phyloP scores from a whole-genome alignment of 2,888 invertebrate species.

The Perithous albicinctus region DNA sequence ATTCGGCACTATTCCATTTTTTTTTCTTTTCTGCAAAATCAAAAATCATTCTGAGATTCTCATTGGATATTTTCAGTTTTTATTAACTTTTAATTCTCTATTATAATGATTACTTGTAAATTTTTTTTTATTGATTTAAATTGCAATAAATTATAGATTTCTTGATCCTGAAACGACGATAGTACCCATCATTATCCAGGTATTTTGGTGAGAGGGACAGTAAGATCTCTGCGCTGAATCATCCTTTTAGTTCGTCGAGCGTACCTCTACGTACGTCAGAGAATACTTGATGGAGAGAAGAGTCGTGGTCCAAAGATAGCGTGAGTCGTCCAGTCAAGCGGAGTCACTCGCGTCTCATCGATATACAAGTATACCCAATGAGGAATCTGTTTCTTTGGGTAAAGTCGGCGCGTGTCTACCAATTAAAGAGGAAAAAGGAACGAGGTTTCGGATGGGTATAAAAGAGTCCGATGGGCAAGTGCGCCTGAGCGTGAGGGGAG shows the following conservation, averaged over 20 bases:
- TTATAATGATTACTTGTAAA: conserved; percentile 27
- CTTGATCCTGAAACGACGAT: background rate
- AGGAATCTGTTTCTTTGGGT: conserved; percentile 65
- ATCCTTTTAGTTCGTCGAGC: conserved; percentile 44
- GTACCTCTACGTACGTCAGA: conserved; percentile 43
- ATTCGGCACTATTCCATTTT: conserved; percentile 55
- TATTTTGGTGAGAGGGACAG: background rate
- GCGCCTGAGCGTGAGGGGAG: background rate
- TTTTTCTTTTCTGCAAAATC: conserved; percentile 31
- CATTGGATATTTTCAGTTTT: background rate
- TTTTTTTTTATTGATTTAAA: background rate
- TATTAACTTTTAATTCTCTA: background rate
- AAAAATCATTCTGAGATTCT: conserved; percentile 14
- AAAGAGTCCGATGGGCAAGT: conserved; percentile 24
- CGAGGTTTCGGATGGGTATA: conserved; percentile 15
- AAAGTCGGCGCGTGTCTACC: conserved; percentile 64
- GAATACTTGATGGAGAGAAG: conserved; percentile 51
- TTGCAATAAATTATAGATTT: background rate
- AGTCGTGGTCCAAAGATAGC: conserved; percentile 63
- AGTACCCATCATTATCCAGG: background rate
- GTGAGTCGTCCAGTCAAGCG: conserved; percentile 36
- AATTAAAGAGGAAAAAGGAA: conserved; percentile 63
- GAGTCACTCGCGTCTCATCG: conserved; percentile 38
- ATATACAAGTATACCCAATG: conserved; percentile 40
- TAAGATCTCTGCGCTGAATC: background rate